Evolutionary conservation across 2,113 vertebrate genomes (phyloP), one percentile per base, ranked within the genome.

Genomic region (Catharus fuscescens): DNA sequence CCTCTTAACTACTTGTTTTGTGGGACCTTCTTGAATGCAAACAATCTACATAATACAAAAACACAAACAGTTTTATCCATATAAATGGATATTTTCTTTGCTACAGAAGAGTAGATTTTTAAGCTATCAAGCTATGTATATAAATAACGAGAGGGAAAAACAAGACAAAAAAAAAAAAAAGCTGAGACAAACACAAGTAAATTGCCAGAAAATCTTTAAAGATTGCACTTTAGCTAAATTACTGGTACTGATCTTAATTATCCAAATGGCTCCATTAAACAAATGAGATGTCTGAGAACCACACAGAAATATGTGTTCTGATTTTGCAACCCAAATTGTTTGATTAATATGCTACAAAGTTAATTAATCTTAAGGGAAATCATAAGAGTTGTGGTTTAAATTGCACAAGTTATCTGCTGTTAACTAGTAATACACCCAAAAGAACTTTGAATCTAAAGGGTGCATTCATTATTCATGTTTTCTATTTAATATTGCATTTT

Each of bases 221-320:
- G 61, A 84, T 48, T 93, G 73, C 36, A 86, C 53, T 97, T 93
- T 14, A 92, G 48, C 45, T 91, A 86, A 95, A 94, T 92, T 90
- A 84, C 45, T 52, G 80, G 23, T 56, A 83, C 78, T 94, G n/a
- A 88, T 88, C 78, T 96, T 93, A 95, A 97, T 88, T 94, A 95
- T 69, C 70, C 69, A 94, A 96, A 97, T 89, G 48, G 40, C 81
- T 84, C 38, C 36, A 90, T 95, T 95, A 86, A 95, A 97, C 21
- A 94, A 93, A 94, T 95, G 76, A 92, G 50, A 53, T 94, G 88
- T 71, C 66, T 92, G 69, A 90, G 40, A 95, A 70, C 28, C 45
- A 87, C 64, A 59, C n/a, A 90, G 57, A 38, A 88, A 95, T 87
- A 66, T 10, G 34, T 52, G 24, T 81, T 71, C 65, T 89, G 72